phyloP scores from a whole-genome alignment of 2,888 invertebrate genomes.

The Netelia melanura region DNA sequence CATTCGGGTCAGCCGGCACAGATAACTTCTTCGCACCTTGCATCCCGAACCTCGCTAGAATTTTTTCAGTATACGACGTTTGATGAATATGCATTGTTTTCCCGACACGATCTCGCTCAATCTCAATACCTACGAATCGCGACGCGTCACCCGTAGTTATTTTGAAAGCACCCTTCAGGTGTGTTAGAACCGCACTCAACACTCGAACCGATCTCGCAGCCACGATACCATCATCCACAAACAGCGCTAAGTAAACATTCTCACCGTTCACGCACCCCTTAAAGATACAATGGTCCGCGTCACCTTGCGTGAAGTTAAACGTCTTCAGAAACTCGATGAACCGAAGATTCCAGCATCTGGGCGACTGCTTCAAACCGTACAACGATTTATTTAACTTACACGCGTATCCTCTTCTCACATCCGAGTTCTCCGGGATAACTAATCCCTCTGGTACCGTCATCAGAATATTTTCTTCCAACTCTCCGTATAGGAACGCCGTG shows the following conservation, averaged over 20 bases:
- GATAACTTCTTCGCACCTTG: constrained; percentile 51
- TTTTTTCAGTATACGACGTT: constrained; percentile 61
- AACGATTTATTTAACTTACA: constrained; percentile 60
- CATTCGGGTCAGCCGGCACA: constrained; percentile 44
- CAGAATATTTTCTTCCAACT: constrained; percentile 32
- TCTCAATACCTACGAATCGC: constrained; percentile 60
- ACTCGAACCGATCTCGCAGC: constrained; percentile 59
- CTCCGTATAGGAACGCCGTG: constrained; percentile 43
- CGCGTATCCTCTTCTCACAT: constrained; percentile 20
- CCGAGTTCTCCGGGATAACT: not conserved
- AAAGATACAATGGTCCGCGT: constrained; percentile 53
- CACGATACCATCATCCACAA: constrained; percentile 65
- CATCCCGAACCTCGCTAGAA: constrained; percentile 65
- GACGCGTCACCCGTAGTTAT: constrained; percentile 40
- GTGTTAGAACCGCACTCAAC: constrained; percentile 42
- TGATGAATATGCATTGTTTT: constrained; percentile 67
- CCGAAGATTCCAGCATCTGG: constrained; percentile 64
- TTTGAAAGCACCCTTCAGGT: constrained; percentile 59
- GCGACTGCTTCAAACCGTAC: constrained; percentile 63
- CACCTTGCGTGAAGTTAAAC: constrained; percentile 37
- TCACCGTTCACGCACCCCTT: constrained; percentile 22
- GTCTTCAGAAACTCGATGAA: constrained; percentile 53
- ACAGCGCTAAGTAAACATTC: constrained; percentile 56
- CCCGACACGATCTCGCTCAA: constrained; percentile 60
- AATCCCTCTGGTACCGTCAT: constrained; percentile 41